Conservation (phyloP, 2,797 vertebrate species). For the Octomys mimax region DNA sequence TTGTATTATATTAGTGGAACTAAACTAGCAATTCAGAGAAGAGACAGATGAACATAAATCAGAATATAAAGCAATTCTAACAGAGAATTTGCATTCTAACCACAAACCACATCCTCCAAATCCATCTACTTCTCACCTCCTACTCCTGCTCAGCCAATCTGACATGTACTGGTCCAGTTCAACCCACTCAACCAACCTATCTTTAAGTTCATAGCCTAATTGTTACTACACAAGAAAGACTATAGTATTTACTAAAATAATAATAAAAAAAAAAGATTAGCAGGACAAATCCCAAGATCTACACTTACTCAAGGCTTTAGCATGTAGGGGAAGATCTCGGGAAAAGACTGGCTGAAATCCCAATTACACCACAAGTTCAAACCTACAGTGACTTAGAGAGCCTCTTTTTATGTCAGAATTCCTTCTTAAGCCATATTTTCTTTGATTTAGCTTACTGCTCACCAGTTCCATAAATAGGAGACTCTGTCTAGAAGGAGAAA, state of each 20-base stretch:
- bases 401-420: neutral
- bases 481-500: conserved; percentile 28
- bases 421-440: neutral
- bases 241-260: neutral
- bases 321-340: neutral
- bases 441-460: conserved; percentile 6
- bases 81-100: neutral
- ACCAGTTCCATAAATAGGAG: conserved; percentile 33
- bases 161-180: neutral
- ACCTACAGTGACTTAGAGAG: neutral
- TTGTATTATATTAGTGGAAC: neutral
- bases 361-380: conserved; percentile 10
- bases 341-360: neutral
- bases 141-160: neutral
- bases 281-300: neutral
- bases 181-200: neutral
- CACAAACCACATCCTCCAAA: neutral
- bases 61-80: conserved; percentile 3
- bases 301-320: neutral
- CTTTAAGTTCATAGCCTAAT: neutral
- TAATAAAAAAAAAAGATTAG: neutral
- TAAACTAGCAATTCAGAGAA: conserved; percentile 31
- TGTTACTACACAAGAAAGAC: neutral
- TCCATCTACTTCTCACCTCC: neutral
- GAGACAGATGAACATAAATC: neutral